Conservation (phyloP, 2,888 invertebrate genomes). For the Muscina levida region DNA sequence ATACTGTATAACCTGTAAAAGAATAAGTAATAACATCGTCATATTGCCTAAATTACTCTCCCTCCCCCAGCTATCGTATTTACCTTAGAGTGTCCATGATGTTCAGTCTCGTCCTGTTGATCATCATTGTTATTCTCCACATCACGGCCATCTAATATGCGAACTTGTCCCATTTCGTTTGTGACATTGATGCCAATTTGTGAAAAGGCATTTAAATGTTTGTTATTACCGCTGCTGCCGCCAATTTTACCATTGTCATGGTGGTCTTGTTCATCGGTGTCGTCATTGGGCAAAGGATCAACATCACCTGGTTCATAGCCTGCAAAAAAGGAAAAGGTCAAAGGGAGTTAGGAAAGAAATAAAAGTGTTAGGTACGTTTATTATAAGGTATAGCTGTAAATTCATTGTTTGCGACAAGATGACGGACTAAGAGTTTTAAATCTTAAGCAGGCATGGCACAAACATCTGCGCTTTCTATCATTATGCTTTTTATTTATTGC, state of each 20-base stretch:
- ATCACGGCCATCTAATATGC: conserved; percentile 76
- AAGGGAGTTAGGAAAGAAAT: not conserved
- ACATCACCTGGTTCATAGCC: conserved; percentile 70
- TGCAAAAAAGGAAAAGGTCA: not conserved
- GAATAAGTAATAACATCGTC: not conserved
- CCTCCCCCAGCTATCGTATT: no score
- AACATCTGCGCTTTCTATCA: no score
- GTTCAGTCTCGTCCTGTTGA: conserved; percentile 75
- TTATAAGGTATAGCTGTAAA: no score
- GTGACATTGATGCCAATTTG: conserved; percentile 79
- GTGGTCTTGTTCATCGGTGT: conserved; percentile 71
- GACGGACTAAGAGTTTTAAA: no score
- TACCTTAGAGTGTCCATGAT: conserved; percentile 70
- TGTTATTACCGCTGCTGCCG: conserved; percentile 49
- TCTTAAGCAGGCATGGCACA: no score
- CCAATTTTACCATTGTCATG: conserved; percentile 67
- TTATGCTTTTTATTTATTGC: no score
- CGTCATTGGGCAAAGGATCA: conserved; percentile 77
- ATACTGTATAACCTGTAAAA: conserved; percentile 73
- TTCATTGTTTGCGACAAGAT: no score
- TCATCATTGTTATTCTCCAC: conserved; percentile 77
- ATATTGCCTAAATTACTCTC: not conserved
- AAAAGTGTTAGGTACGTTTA: not conserved
- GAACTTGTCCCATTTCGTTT: conserved; percentile 78
- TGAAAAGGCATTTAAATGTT: conserved; percentile 69